Evolutionary conservation across 2,113 vertebrate genomes (phyloP).

Genomic region (Rattus rattus): DNA sequence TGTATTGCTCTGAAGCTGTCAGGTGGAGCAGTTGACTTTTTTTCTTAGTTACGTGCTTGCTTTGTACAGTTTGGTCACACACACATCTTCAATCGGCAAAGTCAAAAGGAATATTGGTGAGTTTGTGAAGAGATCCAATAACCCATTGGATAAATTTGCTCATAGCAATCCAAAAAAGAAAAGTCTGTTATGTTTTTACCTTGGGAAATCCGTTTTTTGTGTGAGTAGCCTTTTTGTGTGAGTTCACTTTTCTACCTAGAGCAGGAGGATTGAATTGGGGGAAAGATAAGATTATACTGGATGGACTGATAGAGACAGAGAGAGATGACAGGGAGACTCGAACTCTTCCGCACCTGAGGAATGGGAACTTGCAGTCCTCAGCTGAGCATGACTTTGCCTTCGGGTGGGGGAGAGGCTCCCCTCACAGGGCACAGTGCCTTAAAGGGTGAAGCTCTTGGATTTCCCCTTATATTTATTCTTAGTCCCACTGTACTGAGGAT

Average conservation of each 20-base stretch:
- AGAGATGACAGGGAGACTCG: neutral
- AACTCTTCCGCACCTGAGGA: neutral
- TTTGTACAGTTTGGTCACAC: constrained; percentile 20
- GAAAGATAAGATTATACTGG: neutral
- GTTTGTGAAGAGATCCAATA: neutral
- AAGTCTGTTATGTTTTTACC: neutral
- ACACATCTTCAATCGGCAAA: constrained; percentile 32
- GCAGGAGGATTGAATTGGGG: neutral
- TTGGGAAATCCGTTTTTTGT: constrained; percentile 5
- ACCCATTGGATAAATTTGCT: neutral
- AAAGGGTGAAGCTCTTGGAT: constrained; percentile 46
- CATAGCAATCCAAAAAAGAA: neutral
- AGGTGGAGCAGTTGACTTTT: neutral
- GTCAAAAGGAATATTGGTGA: neutral
- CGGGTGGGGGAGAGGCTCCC: neutral
- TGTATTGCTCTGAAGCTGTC: constrained; percentile 17
- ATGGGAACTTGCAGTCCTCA: neutral
- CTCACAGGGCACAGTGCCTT: neutral
- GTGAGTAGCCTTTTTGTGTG: neutral
- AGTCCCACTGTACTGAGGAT: constrained; percentile 51
- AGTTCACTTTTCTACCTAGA: constrained; percentile 23
- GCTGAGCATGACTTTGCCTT: constrained; percentile 7
- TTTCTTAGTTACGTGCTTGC: neutral
- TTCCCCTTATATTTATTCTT: constrained; percentile 43
- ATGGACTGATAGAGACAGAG: neutral